These are phyloP conservation scores for Mesembrinibis cayennensis DNA, from an alignment of 2,113 vertebrate species.

Conservation along the genomic window DNA sequence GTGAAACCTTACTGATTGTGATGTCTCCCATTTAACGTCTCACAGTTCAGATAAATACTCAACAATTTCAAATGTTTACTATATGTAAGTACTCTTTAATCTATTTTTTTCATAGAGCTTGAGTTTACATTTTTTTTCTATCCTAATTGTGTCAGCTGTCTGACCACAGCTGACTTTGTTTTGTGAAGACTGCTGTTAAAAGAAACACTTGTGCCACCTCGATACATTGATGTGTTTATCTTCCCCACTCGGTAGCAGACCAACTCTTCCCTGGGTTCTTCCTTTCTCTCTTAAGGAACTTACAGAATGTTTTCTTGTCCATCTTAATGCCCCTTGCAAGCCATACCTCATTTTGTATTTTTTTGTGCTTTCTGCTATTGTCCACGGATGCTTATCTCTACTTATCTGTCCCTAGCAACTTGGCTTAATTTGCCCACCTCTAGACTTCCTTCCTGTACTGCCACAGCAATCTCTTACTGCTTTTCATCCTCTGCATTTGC, in stretches of 20 bases:
- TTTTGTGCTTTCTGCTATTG: neutral
- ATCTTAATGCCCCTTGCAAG: neutral
- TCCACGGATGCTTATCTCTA: neutral
- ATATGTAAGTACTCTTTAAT: neutral
- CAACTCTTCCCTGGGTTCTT: neutral
- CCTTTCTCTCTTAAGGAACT: neutral
- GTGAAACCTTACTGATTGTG: neutral
- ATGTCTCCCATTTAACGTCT: neutral
- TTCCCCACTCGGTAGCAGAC: neutral
- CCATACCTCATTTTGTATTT: neutral
- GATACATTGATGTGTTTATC: neutral
- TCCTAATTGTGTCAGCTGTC: neutral
- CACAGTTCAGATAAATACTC: neutral
- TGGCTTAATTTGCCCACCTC: neutral
- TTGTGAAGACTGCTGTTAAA: neutral
- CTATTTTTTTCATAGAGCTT: neutral
- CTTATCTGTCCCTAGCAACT: neutral
- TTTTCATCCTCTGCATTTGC: neutral
- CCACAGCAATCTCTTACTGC: neutral
- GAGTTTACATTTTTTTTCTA: neutral
- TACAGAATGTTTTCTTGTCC: neutral
- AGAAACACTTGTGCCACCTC: fast-evolving
- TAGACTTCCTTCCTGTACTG: neutral
- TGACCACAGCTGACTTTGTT: neutral
- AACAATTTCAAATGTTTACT: neutral